phyloP scores from a whole-genome alignment of 2,888 invertebrate species.

The Zhengitettix transpicula region DNA sequence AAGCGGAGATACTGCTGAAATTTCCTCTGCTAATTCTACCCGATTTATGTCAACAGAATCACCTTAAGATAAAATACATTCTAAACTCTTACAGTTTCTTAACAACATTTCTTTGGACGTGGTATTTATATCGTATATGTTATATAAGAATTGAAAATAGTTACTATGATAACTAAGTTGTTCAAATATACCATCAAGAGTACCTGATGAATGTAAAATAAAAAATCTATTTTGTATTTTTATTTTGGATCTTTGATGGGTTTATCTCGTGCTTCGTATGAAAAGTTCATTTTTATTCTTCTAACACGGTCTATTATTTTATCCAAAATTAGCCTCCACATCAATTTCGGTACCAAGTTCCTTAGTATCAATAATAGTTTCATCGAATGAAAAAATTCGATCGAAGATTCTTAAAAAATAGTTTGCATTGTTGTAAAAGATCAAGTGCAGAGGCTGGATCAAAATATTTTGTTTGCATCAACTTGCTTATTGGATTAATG shows the following conservation, averaged over 20 bases:
- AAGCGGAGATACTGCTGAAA: not conserved
- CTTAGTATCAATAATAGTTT: conserved; percentile 14
- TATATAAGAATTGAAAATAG: too few relatives aligned
- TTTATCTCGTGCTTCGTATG: not conserved
- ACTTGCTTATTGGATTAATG: not conserved
- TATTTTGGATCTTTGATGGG: not conserved
- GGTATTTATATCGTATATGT: not conserved
- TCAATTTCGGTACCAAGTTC: conserved; percentile 14
- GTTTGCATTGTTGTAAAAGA: too few relatives aligned
- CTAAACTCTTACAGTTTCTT: not conserved
- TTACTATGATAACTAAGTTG: too few relatives aligned
- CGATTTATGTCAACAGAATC: too few relatives aligned
- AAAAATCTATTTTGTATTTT: not conserved
- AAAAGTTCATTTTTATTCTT: not conserved
- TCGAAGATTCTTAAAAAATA: not conserved
- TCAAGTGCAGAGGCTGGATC: not conserved
- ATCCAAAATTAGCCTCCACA: conserved; percentile 13
- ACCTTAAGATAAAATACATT: too few relatives aligned
- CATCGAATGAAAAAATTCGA: conserved; percentile 11
- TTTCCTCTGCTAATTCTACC: too few relatives aligned
- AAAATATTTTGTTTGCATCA: not conserved
- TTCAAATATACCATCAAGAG: not conserved
- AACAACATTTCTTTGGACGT: not conserved
- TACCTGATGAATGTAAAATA: not conserved
- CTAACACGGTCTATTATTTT: not conserved